Evolutionary conservation across 2,797 vertebrate species (phyloP), one percentile per base, ranked within the genome.

Genomic region (Vespertilio murinus): DNA sequence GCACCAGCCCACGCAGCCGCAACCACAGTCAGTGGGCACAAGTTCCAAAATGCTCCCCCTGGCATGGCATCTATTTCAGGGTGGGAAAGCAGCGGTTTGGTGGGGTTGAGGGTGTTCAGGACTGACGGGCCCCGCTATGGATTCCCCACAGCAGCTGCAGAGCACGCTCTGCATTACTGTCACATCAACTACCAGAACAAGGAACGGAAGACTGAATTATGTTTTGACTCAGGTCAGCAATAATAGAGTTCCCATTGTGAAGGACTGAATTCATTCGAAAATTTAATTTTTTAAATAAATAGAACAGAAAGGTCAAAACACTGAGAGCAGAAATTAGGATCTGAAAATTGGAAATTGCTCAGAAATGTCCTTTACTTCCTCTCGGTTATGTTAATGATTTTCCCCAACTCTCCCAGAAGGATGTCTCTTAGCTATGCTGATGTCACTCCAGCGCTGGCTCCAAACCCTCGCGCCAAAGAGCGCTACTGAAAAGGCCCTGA

Each of bases 201-300:
- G 35, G 11, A 8, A 35, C 38, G 20, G 1, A 81, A 70, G 81
- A 28, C 77, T 33, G 81, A 65, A 64, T 82, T 25, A 9, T 0
- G 4, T 75, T 88, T 38, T n/a, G 38, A 85, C 33, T 52, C 33
- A 4, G 88, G 91, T 91, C 93, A 88, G 87, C 65, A 45, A 25
- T 35, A 90, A 84, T 30, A 35, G 81, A 82, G 73, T 40, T 88
- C 52, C 84, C 70, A 6, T 67, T 61, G 84, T 80, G 78, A 81
- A 93, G 70, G 59, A 67, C 84, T 61, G 81, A 85, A 96, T 85
- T 89, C 93, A 67, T 82, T 33, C 25, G 1, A 90, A 94, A 86
- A 59, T 86, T 92, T 96, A 95, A 95, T 96, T 94, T 97, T 97
- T 96, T 83, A 73, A 96, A 95, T 94, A 97, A 96, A 97, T 84